phyloP scores from a whole-genome alignment of 2,797 vertebrate genomes.

The Salarias fasciatus region DNA sequence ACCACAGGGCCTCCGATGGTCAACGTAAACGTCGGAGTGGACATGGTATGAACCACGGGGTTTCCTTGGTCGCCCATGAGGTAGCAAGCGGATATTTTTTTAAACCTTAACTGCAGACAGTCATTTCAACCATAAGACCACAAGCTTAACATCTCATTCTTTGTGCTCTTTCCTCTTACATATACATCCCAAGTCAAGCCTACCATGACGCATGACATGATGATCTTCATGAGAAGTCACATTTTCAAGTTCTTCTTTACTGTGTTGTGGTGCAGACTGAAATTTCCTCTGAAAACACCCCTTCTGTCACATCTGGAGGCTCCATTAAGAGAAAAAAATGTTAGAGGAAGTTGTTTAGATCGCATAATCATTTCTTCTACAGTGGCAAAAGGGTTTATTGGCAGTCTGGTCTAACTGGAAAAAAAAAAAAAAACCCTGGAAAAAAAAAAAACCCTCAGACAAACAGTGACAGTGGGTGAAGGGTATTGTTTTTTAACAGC shows the following conservation, averaged over 20 bases:
- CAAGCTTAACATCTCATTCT: slow-evolving; percentile 22
- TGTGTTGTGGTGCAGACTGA: neutral
- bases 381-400: slow-evolving; percentile 24
- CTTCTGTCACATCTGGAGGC: neutral
- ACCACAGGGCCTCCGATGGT: slow-evolving; percentile 52
- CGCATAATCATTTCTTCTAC: neutral
- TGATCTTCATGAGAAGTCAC: neutral
- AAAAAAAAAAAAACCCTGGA: too few relatives aligned
- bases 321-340: slow-evolving; percentile 15
- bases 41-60: slow-evolving; percentile 61
- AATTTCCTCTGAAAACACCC: slow-evolving; percentile 10
- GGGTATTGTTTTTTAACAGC: slow-evolving; percentile 37
- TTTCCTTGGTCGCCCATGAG: slow-evolving; percentile 67
- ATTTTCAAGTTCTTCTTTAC: neutral
- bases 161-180: slow-evolving; percentile 9
- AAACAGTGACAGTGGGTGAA: slow-evolving; percentile 13
- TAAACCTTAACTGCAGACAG: slow-evolving; percentile 19
- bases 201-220: neutral
- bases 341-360: slow-evolving; percentile 36
- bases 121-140: slow-evolving; percentile 36
- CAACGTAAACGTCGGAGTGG: slow-evolving; percentile 39
- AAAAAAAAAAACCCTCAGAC: slow-evolving; percentile 27
- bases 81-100: slow-evolving; percentile 59
- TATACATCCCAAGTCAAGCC: neutral
- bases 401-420: slow-evolving; percentile 36